Conservation (phyloP, 2,797 vertebrate genomes). For the Amniataba percoides region DNA sequence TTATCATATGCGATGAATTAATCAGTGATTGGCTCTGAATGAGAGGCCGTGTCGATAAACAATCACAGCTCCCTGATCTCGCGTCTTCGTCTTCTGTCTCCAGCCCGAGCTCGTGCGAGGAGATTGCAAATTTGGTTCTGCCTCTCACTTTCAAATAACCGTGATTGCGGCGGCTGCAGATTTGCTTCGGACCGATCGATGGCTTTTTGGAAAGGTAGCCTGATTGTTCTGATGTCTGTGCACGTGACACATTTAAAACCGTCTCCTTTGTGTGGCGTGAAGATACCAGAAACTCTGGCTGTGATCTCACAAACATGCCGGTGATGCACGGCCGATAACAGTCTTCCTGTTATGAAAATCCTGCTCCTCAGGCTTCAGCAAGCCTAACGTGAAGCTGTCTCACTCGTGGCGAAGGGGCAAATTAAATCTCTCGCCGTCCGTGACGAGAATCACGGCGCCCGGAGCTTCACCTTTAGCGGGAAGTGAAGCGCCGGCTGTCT, state of each 20-base stretch:
- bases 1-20: slow-evolving; percentile 36
- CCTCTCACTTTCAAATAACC: slow-evolving; percentile 44
- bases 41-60: slow-evolving; percentile 69
- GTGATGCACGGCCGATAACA: slow-evolving; percentile 2
- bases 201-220: slow-evolving; percentile 28
- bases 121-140: slow-evolving; percentile 49
- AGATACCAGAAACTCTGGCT: neutral
- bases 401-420: slow-evolving; percentile 47
- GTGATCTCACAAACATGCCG: neutral
- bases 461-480: slow-evolving; percentile 39
- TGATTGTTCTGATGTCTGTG: slow-evolving; percentile 29
- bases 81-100: slow-evolving; percentile 9
- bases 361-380: slow-evolving; percentile 36
- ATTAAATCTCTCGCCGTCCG: slow-evolving; percentile 52
- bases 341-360: slow-evolving; percentile 40
- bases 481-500: slow-evolving; percentile 14
- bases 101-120: slow-evolving; percentile 9
- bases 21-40: slow-evolving; percentile 31
- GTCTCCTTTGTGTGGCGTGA: neutral
- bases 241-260: slow-evolving; percentile 2
- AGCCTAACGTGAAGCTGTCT: slow-evolving; percentile 46
- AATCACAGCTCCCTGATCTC: slow-evolving; percentile 59
- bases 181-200: slow-evolving; percentile 45
- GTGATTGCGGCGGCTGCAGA: slow-evolving; percentile 44
- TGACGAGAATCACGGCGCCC: slow-evolving; percentile 38